Conservation (phyloP, 2,888 invertebrate species). For the Calliphora vomitoria region DNA sequence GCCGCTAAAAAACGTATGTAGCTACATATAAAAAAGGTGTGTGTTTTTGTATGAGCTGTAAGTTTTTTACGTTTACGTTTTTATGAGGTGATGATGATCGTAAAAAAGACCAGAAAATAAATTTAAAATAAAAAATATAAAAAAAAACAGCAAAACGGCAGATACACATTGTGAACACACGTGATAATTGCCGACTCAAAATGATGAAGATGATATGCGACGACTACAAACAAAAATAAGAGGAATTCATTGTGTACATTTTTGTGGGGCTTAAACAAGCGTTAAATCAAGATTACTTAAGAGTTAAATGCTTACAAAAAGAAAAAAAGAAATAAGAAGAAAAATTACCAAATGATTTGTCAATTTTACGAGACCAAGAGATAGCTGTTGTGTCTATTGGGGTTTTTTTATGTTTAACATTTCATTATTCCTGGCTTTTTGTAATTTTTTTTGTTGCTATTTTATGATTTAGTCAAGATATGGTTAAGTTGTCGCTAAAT, state of each 20-base stretch:
- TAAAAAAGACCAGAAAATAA: slow-evolving; percentile 20
- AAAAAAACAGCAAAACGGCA: not conserved
- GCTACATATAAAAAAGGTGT: not conserved
- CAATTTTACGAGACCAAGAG: slow-evolving; percentile 47
- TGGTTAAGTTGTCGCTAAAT: no score
- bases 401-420: not conserved
- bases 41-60: not conserved
- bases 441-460: no score
- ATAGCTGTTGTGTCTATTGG: not conserved
- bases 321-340: not conserved
- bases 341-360: slow-evolving; percentile 49
- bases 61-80: slow-evolving; percentile 19
- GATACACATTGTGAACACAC: slow-evolving; percentile 49
- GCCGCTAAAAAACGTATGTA: not conserved
- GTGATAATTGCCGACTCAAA: slow-evolving; percentile 56
- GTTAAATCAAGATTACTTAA: slow-evolving; percentile 7
- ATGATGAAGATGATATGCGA: slow-evolving; percentile 10
- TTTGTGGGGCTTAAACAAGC: not conserved
- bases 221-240: not conserved
- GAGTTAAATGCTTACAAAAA: slow-evolving; percentile 2
- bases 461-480: no score
- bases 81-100: slow-evolving; percentile 31
- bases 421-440: not conserved
- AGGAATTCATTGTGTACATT: not conserved
- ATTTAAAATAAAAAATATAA: not conserved